Base-by-base conservation (phyloP, 2,888 invertebrate genomes). In the Brachyptera risi region DNA sequence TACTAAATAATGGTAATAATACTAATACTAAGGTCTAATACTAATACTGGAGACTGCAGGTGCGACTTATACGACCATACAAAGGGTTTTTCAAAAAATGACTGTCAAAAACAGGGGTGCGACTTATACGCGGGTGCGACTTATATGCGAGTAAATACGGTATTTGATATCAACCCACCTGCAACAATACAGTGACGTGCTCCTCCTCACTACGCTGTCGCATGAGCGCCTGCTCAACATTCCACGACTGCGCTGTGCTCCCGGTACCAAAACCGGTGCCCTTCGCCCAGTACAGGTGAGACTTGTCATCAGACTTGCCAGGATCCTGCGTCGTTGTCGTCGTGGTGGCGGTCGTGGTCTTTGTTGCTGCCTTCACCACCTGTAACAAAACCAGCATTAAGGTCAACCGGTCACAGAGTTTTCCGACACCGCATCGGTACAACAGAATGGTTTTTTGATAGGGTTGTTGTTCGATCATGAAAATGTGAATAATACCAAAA, bases 231-330 rank as follows among this genome's bases (percentile, higher is more conserved):
- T 94, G 93, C 72, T 96, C 96, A 37, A 96, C 92, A 76, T 96
- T 95, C 96, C 96, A 97, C 49, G 92, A 92, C 74, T 95, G 95
- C 66, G 92, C 90, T 11, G 94, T 96, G 21, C 93, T 93, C 23
- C 96, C 96, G 0, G 95, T 96, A 54, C 96, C 96, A 76, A 96
- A 96, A 1, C 96, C 96, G 1, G 96, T 96, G 44, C 96, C 96
- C 74, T 96, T 96, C 0, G 95, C 96, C 95, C 95, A 96, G 76
- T 95, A 92, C 67, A 88, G 78, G 71, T 90, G 90, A 37, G 84
- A 84, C 71, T 87, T 88, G 67, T 89, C 85, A 69, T 88, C 85
- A 24, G 80, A 79, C 66, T 81, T 81, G 38, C 47, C 50, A 15
- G 26, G 4, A 24, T 62, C 61, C 38, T 27, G 27, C 50, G 26